Evolutionary conservation across 2,888 invertebrate genomes (phyloP).

Genomic region (Alcis repandata): DNA sequence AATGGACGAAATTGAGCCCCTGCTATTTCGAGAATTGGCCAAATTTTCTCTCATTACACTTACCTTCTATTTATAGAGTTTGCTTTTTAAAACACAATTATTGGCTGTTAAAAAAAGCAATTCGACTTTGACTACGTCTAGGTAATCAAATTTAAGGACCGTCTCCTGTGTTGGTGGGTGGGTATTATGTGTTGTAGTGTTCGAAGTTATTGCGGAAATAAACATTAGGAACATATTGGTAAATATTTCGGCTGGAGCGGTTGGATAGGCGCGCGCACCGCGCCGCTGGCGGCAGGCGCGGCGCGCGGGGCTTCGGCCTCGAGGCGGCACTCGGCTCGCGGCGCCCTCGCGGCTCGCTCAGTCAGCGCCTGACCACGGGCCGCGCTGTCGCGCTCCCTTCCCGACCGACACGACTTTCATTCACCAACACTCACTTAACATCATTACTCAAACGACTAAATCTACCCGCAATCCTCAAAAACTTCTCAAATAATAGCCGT

Average conservation of each 20-base stretch:
- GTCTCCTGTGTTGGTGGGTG: constrained; percentile 1
- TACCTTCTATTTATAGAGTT: background rate
- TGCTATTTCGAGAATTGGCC: constrained; percentile 3
- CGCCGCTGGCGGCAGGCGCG: constrained; percentile 56
- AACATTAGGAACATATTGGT: constrained; percentile 60
- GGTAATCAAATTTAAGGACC: background rate
- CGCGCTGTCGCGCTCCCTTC: constrained; percentile 59
- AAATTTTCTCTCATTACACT: background rate
- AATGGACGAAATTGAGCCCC: background rate
- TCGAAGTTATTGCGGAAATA: constrained; percentile 32
- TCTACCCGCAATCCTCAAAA: constrained; percentile 52
- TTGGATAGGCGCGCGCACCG: constrained; percentile 80
- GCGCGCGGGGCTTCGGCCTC: constrained; percentile 71
- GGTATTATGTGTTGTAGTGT: background rate
- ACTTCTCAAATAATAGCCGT: constrained; percentile 57
- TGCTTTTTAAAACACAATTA: background rate
- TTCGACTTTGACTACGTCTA: background rate
- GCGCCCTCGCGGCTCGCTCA: constrained; percentile 77
- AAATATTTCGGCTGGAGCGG: constrained; percentile 60
- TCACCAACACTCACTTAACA: constrained; percentile 68
- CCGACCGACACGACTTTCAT: constrained; percentile 61
- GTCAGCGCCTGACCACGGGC: constrained; percentile 73
- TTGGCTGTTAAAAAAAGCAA: background rate
- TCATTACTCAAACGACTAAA: constrained; percentile 59
- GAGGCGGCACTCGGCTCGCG: constrained; percentile 65